These are phyloP conservation scores for Alethe diademata DNA, from an alignment of 2,113 vertebrate genomes.

Conservation along the genomic window DNA sequence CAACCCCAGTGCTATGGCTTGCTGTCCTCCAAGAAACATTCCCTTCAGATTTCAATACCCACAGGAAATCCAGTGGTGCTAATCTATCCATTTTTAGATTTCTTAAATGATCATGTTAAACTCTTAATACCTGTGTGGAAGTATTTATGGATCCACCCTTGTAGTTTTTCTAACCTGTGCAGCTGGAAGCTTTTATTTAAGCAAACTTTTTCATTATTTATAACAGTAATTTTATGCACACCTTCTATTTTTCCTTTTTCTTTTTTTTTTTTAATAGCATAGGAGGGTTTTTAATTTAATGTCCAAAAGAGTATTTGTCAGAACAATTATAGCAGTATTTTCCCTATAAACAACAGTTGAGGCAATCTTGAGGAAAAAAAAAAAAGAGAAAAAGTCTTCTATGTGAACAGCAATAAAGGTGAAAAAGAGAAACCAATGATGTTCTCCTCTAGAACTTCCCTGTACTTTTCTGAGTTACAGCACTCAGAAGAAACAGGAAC, in stretches of 20 bases:
- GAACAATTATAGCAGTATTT: background rate
- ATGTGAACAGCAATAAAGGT: background rate
- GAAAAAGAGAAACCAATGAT: background rate
- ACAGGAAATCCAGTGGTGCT: background rate
- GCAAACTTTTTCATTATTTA: background rate
- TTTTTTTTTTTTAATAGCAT: background rate
- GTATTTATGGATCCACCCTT: background rate
- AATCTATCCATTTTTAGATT: background rate
- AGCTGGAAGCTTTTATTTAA: background rate
- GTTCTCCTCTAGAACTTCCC: background rate
- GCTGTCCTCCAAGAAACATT: background rate
- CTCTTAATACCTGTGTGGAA: background rate
- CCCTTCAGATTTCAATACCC: background rate
- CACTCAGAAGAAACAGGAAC: background rate
- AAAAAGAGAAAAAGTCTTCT: background rate
- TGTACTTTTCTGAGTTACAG: background rate
- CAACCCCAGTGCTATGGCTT: background rate
- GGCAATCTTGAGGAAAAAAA: background rate
- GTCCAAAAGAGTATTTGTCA: background rate
- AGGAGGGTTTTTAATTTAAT: background rate
- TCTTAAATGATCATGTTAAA: background rate
- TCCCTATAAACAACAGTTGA: background rate
- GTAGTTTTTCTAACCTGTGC: background rate
- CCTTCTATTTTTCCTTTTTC: background rate
- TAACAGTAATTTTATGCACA: background rate